Evolutionary conservation across 2,113 vertebrate genomes (phyloP), one percentile per base, ranked within the genome.

Genomic region (Fregetta grallaria): DNA sequence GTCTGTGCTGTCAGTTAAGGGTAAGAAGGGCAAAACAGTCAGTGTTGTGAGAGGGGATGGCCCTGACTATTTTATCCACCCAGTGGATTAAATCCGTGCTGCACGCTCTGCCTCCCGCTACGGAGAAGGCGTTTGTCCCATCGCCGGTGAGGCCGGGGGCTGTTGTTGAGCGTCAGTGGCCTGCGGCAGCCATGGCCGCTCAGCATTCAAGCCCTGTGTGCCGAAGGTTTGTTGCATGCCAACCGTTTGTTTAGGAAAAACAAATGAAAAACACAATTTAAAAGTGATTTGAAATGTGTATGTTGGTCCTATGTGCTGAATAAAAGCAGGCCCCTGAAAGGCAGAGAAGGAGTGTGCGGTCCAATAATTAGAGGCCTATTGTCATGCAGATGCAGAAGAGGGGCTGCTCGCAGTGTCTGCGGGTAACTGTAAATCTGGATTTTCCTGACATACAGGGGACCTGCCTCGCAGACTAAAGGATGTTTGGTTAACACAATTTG

Each of bases 231-330:
- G 90, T 78, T 73, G 88, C 88, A 4, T 13, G 72, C 82, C 4
- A 15, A 13, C 49, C 30, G 2, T 75, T 91, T 77, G 86, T 23
- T 87, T 9, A 36, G 84, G 91, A 91, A 34, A 92, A 96, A 94
- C 93, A 96, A 91, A 84, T 8, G 84, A 67, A 96, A 91, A 61
- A 15, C 93, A 63, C 84, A n/a, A 91, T 95, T 95, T 87, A 95
- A 42, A 96, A 94, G 86, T 5, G 79, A 95, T 93, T 83, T 74
- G 88, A 86, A 87, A 94, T 89, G 94, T 78, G 96, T 75, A 23
- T 92, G 86, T 96, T 95, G 88, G 92, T 81, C 62, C 96, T 81
- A 67, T 15, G 83, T 0, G 3, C 83, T 32, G 95, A 92, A 96
- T 94, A 68, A 91, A 94, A 92, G 94, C 27, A 2, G 82, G 76